These are phyloP conservation scores for Drosophila greeni DNA, from an alignment of 2,888 invertebrate species.

Conservation along the genomic window DNA sequence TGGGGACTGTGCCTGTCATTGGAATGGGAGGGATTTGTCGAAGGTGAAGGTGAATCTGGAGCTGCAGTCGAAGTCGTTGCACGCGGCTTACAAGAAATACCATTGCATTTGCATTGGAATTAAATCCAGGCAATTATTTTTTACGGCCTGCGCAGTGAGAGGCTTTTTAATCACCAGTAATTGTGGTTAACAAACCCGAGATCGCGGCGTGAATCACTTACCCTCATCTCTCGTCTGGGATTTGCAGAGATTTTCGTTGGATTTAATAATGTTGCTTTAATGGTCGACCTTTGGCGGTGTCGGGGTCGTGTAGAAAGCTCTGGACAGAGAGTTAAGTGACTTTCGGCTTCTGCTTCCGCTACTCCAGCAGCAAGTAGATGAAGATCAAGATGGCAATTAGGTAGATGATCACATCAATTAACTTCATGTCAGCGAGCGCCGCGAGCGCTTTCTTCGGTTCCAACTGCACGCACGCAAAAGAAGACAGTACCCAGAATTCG, in stretches of 20 bases:
- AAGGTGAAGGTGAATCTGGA: conserved; percentile 40
- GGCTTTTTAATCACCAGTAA: conserved; percentile 47
- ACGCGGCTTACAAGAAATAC: conserved; percentile 32
- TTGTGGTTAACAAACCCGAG: conserved; percentile 42
- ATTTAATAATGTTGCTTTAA: conserved; percentile 8
- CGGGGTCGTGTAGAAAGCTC: conserved; percentile 36
- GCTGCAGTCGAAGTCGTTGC: conserved; percentile 21
- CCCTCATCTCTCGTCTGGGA: conserved; percentile 52
- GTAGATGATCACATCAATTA: conserved; percentile 76
- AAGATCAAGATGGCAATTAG: conserved; percentile 76
- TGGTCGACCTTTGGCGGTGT: conserved; percentile 5
- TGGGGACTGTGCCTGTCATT: not conserved
- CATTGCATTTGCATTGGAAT: conserved; percentile 41
- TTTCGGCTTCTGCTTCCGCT: conserved; percentile 44
- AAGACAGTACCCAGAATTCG: conserved; percentile 6
- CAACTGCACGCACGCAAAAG: conserved; percentile 25
- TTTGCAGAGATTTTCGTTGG: conserved; percentile 14
- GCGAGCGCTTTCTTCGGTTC: conserved; percentile 60
- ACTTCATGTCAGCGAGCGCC: conserved; percentile 75
- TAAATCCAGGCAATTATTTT: conserved; percentile 31
- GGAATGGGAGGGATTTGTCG: conserved; percentile 39
- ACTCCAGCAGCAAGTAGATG: conserved; percentile 74
- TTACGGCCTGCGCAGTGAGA: conserved; percentile 38
- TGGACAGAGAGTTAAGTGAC: conserved; percentile 27
- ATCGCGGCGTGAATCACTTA: conserved; percentile 47